Conservation (phyloP, 1,140 invertebrate species). For the Orchestia grillus region DNA sequence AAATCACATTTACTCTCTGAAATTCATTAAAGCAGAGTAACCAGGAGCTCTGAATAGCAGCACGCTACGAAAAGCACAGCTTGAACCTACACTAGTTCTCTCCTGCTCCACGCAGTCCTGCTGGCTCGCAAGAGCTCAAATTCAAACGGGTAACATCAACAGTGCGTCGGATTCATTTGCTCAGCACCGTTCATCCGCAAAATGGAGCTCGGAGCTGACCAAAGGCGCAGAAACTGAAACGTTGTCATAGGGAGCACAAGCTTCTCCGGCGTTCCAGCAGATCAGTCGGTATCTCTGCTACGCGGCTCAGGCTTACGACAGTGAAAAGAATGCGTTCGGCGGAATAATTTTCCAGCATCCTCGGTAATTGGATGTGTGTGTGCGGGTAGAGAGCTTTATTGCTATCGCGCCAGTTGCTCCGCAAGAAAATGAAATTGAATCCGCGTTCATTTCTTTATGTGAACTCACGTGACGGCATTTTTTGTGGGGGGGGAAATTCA, state of each 20-base stretch:
- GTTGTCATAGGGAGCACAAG: neutral
- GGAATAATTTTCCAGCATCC: neutral
- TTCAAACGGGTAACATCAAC: conserved; percentile 52
- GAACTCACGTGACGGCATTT: no score
- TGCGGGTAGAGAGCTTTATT: neutral
- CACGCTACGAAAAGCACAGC: neutral
- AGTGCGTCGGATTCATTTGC: conserved; percentile 47
- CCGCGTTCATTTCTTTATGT: no score
- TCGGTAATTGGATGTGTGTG: neutral
- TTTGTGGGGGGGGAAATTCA: no score
- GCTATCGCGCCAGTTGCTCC: neutral
- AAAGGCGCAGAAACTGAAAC: conserved; percentile 45
- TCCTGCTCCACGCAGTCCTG: neutral
- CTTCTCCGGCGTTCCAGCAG: neutral
- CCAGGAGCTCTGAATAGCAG: neutral
- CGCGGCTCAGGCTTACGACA: neutral
- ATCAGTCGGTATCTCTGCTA: neutral
- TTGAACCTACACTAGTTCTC: neutral
- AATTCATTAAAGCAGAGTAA: conserved; percentile 1
- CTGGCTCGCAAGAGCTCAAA: neutral
- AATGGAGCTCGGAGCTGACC: conserved; percentile 5
- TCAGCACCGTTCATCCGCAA: conserved; percentile 28
- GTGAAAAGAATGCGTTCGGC: neutral
- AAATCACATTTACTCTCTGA: neutral
- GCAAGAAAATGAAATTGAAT: neutral